Conservation (phyloP, 2,797 vertebrate species). For the Enoplosus armatus region DNA sequence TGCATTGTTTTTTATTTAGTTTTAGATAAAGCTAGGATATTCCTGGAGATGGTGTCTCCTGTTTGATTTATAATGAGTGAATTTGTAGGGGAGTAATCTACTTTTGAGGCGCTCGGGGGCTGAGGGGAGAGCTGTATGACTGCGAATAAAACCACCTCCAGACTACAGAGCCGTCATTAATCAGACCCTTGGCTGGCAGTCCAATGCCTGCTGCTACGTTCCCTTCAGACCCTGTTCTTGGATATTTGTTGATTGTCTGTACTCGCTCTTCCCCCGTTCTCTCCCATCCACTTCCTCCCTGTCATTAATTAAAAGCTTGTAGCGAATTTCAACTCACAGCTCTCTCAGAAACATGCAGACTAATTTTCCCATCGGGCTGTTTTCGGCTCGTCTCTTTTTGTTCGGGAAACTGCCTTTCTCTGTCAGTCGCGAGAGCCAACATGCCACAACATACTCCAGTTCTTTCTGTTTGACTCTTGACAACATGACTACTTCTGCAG, state of each 20-base stretch:
- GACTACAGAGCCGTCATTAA: slow-evolving; percentile 78
- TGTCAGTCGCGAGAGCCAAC: slow-evolving; percentile 36
- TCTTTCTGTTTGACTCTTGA: slow-evolving; percentile 40
- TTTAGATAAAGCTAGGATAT: slow-evolving; percentile 48
- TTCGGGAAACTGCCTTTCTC: slow-evolving; percentile 47
- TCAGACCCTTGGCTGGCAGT: slow-evolving; percentile 75
- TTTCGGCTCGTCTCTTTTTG: slow-evolving; percentile 44
- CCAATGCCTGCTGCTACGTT: slow-evolving; percentile 56
- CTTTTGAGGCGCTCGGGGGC: slow-evolving; percentile 62
- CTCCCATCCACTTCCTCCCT: slow-evolving; percentile 45
- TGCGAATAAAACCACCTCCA: slow-evolving; percentile 75
- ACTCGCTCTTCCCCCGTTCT: slow-evolving; percentile 43
- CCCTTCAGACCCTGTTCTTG: slow-evolving; percentile 64
- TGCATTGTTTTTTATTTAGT: neutral
- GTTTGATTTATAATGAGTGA: slow-evolving; percentile 78
- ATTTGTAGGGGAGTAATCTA: slow-evolving; percentile 74
- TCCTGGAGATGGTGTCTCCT: slow-evolving; percentile 62
- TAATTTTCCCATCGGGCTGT: slow-evolving; percentile 62
- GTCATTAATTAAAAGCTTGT: slow-evolving; percentile 79
- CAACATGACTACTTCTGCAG: slow-evolving; percentile 32
- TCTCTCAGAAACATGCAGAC: slow-evolving; percentile 51
- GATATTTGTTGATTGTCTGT: slow-evolving; percentile 79
- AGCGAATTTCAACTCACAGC: slow-evolving; percentile 49
- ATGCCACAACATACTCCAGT: slow-evolving; percentile 31
- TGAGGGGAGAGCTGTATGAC: slow-evolving; percentile 60